Evolutionary conservation across 2,888 invertebrate species (phyloP).

Genomic region (Drosophila buzzatii): DNA sequence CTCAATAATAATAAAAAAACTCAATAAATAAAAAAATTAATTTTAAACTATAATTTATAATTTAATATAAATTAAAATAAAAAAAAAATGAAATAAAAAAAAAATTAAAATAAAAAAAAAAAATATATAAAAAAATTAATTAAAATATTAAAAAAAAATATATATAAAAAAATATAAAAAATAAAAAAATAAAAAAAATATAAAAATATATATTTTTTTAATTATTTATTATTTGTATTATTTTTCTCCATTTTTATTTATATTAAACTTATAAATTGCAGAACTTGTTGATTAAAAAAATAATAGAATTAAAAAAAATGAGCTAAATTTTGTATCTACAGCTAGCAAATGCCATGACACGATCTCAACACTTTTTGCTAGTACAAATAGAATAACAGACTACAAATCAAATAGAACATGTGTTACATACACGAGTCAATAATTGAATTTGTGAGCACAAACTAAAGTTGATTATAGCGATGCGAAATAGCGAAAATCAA

Average conservation of each 20-base stretch:
- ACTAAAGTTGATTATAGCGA: conserved; percentile 4
- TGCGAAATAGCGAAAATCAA: background rate
- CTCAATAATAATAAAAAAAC: no score
- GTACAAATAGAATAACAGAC: background rate
- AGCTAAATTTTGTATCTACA: background rate
- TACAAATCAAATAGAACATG: background rate
- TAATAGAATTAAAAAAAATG: background rate
- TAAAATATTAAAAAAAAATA: no score
- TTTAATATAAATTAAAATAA: no score
- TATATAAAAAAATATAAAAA: no score
- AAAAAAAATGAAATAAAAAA: no score
- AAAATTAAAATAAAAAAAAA: no score
- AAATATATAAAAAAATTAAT: no score
- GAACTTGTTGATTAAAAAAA: background rate
- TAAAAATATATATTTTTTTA: no score
- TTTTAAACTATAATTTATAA: no score
- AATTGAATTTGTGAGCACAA: conserved; percentile 5
- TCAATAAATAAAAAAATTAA: no score
- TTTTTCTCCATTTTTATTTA: no score
- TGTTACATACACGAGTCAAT: background rate
- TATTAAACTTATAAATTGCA: background rate
- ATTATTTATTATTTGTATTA: background rate
- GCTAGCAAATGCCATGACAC: background rate
- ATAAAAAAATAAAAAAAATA: no score
- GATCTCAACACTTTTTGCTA: background rate